Evolutionary conservation across 2,797 vertebrate genomes (phyloP).

Genomic region (Melanotaenia nigrans): DNA sequence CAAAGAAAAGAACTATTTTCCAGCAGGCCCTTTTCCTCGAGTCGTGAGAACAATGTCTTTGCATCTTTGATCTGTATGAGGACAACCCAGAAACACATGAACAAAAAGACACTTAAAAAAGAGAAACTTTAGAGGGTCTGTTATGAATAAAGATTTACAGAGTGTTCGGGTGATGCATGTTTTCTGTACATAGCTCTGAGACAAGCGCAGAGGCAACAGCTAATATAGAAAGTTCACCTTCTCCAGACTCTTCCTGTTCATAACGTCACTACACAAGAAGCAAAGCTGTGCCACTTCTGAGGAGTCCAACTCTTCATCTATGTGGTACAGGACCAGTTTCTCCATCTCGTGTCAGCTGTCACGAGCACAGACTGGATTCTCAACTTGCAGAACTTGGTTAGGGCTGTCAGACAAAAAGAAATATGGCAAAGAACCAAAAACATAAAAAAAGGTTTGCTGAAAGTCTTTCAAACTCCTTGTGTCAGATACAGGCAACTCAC

Average conservation of each 20-base stretch:
- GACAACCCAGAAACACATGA: constrained; percentile 12
- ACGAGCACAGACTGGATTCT: neutral
- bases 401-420: neutral
- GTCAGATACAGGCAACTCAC: neutral
- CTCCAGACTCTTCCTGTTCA: constrained; percentile 73
- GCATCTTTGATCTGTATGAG: constrained; percentile 65
- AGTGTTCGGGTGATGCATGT: neutral
- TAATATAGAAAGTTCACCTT: constrained; percentile 42
- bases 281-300: constrained; percentile 76
- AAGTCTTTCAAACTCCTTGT: neutral
- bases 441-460: neutral
- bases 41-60: constrained; percentile 66
- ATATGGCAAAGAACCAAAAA: neutral
- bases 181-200: neutral
- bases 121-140: neutral
- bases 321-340: constrained; percentile 35
- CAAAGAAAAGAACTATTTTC: constrained; percentile 58
- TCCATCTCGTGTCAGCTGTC: constrained; percentile 65
- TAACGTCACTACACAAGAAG: constrained; percentile 78
- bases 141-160: neutral
- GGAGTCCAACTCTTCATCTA: constrained; percentile 73
- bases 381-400: neutral
- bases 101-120: neutral
- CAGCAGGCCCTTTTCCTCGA: constrained; percentile 72
- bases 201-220: neutral